phyloP scores from a whole-genome alignment of 2,797 vertebrate species.

The Chelon auratus region DNA sequence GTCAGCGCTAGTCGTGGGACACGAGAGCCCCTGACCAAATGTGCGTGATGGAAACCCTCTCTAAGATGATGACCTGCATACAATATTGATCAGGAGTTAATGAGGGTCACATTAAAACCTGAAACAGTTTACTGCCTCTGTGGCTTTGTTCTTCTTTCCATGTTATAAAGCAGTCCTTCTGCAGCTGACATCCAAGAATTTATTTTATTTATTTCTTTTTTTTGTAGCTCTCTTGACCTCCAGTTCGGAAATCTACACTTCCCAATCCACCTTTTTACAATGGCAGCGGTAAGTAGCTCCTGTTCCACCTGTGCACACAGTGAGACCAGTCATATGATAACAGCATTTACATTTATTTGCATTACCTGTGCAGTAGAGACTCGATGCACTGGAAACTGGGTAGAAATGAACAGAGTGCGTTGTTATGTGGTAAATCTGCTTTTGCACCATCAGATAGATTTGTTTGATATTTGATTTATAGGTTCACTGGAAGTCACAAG shows the following conservation, averaged over 20 bases:
- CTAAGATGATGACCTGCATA: conserved; percentile 48
- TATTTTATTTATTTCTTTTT: conserved; percentile 33
- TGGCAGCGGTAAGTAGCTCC: conserved; percentile 85
- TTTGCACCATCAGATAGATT: too few relatives aligned
- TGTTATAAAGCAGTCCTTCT: background rate
- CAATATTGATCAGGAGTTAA: conserved; percentile 69
- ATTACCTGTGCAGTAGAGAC: conserved; percentile 2
- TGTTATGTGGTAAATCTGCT: too few relatives aligned
- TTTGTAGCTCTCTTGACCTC: conserved; percentile 60
- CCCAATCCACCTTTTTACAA: conserved; percentile 51
- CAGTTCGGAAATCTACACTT: conserved; percentile 43
- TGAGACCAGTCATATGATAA: background rate
- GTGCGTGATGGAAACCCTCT: conserved; percentile 47
- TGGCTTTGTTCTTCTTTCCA: background rate
- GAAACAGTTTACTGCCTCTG: conserved; percentile 1
- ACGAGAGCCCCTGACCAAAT: conserved; percentile 18
- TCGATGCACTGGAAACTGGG: background rate
- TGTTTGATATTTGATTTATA: background rate
- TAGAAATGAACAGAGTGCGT: too few relatives aligned
- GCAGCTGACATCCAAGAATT: background rate
- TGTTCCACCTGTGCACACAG: background rate
- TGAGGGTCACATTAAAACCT: conserved; percentile 23
- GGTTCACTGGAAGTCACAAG: background rate
- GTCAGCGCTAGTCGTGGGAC: conserved; percentile 3
- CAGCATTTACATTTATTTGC: conserved; percentile 50